These are phyloP conservation scores for Eudorcas thomsonii DNA, from an alignment of 2,113 vertebrate genomes.

Conservation along the genomic window DNA sequence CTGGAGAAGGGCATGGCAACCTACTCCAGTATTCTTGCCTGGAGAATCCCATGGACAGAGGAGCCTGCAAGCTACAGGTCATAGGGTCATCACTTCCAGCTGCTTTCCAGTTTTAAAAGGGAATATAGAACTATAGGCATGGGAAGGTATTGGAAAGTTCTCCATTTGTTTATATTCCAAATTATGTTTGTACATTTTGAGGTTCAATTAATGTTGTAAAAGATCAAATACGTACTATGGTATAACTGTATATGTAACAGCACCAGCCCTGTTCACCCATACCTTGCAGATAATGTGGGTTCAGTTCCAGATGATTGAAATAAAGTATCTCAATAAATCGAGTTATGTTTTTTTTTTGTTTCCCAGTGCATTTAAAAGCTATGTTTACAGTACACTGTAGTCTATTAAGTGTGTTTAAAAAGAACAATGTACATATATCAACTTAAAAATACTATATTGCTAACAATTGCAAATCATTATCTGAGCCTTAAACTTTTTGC, in stretches of 20 bases:
- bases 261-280: neutral
- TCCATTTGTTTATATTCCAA: neutral
- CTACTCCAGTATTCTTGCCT: neutral
- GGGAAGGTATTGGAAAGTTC: neutral
- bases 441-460: neutral
- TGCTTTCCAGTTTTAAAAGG: neutral
- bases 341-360: neutral
- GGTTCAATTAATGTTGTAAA: neutral
- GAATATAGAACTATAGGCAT: neutral
- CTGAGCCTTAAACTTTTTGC: neutral
- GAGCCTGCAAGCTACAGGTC: neutral
- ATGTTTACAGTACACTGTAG: neutral
- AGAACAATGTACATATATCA: neutral
- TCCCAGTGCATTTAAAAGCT: neutral
- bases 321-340: neutral
- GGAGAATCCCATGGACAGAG: neutral
- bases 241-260: neutral
- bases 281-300: neutral
- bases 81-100: neutral
- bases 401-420: neutral
- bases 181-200: neutral
- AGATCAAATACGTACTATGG: neutral
- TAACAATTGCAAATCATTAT: neutral
- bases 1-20: neutral
- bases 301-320: neutral